Evolutionary conservation across 2,888 invertebrate species (phyloP).

Genomic region (Mesopsocus fuscifrons): DNA sequence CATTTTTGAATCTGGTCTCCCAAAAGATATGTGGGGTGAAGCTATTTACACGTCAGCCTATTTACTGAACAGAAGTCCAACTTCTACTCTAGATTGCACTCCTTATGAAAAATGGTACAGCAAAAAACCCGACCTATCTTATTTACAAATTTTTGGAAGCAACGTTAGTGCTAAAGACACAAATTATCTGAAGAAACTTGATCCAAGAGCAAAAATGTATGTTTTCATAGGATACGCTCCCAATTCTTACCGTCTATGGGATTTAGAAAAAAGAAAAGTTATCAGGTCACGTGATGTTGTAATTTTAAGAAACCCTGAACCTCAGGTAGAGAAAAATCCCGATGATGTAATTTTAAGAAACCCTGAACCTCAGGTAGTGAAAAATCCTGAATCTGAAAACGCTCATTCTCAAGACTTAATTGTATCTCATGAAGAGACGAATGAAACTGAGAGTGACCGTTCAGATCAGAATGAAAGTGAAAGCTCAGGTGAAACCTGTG

Average conservation of each 20-base stretch:
- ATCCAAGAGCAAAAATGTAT: not conserved
- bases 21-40: conserved; percentile 4
- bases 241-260: conserved; percentile 4
- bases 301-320: not conserved
- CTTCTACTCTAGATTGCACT: not conserved
- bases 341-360: too few species aligned
- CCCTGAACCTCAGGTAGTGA: too few species aligned
- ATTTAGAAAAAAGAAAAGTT: conserved; percentile 1
- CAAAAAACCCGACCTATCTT: not conserved
- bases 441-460: not conserved
- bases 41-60: not conserved
- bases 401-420: not conserved
- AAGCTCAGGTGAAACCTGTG: too few species aligned
- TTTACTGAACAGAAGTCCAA: conserved; percentile 1
- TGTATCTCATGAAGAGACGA: not conserved
- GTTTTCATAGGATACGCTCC: conserved; percentile 9
- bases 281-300: conserved; percentile 3
- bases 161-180: not conserved
- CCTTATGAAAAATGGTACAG: not conserved
- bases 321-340: not conserved
- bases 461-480: not conserved
- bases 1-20: not conserved
- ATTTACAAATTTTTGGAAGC: conserved; percentile 4
- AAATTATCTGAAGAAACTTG: not conserved
- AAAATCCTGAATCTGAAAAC: too few species aligned